Evolutionary conservation across 2,113 vertebrate genomes (phyloP).

Genomic region (Rattus norvegicus): DNA sequence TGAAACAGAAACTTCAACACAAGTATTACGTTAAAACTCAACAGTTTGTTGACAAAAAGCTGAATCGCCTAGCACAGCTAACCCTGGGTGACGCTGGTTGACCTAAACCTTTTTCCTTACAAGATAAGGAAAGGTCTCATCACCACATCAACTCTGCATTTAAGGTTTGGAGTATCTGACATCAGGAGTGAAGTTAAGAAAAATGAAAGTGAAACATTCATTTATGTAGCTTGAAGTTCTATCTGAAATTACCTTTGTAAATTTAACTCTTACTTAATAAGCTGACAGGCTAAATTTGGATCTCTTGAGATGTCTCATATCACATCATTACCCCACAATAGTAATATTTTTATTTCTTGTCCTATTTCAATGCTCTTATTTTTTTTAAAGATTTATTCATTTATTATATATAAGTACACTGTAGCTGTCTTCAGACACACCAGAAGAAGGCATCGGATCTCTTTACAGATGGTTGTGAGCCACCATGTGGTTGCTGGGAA

Average conservation of each 20-base stretch:
- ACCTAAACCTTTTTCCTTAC: constrained; percentile 42
- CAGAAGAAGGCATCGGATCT: too few species aligned
- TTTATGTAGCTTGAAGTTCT: neutral
- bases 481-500: too few species aligned
- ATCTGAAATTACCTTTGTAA: constrained; percentile 17
- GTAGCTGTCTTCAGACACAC: too few species aligned
- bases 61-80: constrained; percentile 23
- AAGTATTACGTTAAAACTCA: neutral
- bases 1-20: constrained; percentile 26
- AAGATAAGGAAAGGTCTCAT: constrained; percentile 53
- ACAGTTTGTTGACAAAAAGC: constrained; percentile 48
- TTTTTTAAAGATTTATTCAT: too few species aligned
- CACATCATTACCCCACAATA: neutral
- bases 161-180: constrained; percentile 20
- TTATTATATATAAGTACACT: too few species aligned
- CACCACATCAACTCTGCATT: constrained; percentile 35
- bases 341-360: neutral
- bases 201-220: constrained; percentile 4
- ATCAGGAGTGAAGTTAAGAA: neutral
- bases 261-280: constrained; percentile 3
- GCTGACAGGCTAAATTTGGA: constrained; percentile 6
- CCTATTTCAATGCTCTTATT: neutral
- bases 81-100: constrained; percentile 18
- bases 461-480: too few species aligned
- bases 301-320: constrained; percentile 20